A percentile compares a stretch with the other conserved stretches of the same genome.
Evolutionary conservation across 2,113 vertebrate species (phyloP).

Genomic region (Falco punctatus): DNA sequence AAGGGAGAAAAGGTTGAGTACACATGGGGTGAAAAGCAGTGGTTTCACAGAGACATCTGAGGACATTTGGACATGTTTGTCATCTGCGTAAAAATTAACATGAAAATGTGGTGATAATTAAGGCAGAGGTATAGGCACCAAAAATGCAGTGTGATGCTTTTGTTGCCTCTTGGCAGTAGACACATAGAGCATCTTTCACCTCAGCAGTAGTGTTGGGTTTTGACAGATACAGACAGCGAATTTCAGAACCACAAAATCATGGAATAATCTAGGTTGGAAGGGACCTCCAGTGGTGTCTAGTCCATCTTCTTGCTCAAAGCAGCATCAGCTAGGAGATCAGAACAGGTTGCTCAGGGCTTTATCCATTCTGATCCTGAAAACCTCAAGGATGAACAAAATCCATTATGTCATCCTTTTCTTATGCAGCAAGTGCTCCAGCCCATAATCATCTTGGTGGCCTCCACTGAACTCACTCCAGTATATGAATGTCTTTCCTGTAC

Average conservation of each 20-base stretch:
- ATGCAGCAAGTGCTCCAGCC: background rate
- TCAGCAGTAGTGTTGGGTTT: background rate
- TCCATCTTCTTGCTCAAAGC: background rate
- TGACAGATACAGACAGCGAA: background rate
- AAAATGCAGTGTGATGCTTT: background rate
- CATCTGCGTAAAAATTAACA: background rate
- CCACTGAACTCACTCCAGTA: background rate
- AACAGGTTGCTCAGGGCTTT: background rate
- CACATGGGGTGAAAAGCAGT: background rate
- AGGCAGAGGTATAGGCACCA: background rate
- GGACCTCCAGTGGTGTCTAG: background rate
- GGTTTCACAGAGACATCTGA: background rate
- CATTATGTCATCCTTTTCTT: background rate
- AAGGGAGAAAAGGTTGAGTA: background rate
- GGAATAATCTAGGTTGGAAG: background rate
- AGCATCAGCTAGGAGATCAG: background rate
- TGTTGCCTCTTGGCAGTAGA: background rate
- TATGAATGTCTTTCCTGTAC: background rate
- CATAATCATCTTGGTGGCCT: background rate
- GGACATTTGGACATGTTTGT: background rate
- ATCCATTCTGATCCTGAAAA: background rate
- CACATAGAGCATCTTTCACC: background rate
- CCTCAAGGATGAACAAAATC: background rate
- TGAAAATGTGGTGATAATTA: background rate
- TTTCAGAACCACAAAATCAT: background rate